Percentiles rank a stretch among this genome's conserved stretches.
Conservation (phyloP, 2,113 vertebrate genomes). For the Neotragus moschatus region DNA sequence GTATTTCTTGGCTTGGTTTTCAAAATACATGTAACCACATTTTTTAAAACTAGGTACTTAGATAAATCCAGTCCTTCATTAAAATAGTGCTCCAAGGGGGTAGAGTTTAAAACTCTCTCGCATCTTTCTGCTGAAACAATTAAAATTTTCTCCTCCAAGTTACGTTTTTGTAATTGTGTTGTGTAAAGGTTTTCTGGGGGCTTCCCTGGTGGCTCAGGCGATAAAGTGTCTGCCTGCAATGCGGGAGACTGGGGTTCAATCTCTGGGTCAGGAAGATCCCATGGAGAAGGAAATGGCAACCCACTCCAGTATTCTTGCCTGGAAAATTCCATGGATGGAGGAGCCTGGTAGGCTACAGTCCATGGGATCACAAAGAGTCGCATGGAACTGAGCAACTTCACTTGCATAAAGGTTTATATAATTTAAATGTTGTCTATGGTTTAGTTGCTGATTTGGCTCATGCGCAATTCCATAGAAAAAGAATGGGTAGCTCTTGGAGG, state of each 20-base stretch:
- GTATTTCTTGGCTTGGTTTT: slow-evolving; percentile 76
- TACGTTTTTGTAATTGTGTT: not conserved
- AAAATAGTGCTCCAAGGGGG: slow-evolving; percentile 55
- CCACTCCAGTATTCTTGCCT: not conserved
- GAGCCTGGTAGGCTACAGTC: not conserved
- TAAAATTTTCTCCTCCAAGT: slow-evolving; percentile 32
- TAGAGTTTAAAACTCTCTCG: not conserved
- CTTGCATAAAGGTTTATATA: not conserved
- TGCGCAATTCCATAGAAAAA: not conserved
- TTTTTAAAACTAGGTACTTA: slow-evolving; percentile 72
- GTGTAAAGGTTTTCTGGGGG: not conserved
- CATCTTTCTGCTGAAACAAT: slow-evolving; percentile 41
- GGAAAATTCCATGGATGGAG: not conserved
- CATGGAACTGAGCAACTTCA: not conserved
- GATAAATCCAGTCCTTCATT: slow-evolving; percentile 71
- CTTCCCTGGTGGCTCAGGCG: not conserved
- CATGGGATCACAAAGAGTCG: not conserved
- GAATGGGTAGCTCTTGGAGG: not conserved
- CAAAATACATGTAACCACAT: slow-evolving; percentile 71
- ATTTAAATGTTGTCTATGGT: not conserved
- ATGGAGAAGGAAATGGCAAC: not conserved
- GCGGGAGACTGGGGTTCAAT: not conserved
- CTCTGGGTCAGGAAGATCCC: not conserved
- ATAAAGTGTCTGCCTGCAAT: not conserved
- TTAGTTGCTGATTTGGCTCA: slow-evolving; percentile 28